These are phyloP conservation scores for Pseudorectes ferrugineus DNA, from an alignment of 2,113 vertebrate genomes.

Conservation along the genomic window DNA sequence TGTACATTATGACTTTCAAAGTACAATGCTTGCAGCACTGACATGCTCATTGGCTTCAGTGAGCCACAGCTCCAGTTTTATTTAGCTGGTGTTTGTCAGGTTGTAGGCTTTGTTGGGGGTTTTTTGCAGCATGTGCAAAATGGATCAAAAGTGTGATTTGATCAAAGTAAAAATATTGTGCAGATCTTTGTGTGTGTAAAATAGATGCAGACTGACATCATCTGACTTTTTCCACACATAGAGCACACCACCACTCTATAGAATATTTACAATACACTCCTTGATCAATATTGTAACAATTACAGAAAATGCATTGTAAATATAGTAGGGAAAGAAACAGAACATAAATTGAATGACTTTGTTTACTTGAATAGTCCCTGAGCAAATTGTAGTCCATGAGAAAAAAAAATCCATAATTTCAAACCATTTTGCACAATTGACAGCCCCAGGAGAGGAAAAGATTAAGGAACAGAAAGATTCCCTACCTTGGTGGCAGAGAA, in stretches of 20 bases:
- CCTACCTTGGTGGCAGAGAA: conserved; percentile 2
- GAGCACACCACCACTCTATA: background rate
- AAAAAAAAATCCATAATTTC: conserved; percentile 52
- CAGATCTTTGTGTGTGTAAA: background rate
- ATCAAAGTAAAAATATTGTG: background rate
- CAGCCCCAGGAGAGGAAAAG: conserved; percentile 46
- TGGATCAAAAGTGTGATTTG: background rate
- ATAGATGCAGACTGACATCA: background rate
- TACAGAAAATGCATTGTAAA: conserved; percentile 34
- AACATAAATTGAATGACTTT: conserved; percentile 47
- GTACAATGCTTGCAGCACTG: background rate
- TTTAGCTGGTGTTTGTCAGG: background rate
- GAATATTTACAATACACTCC: conserved; percentile 11
- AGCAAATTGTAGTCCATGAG: conserved; percentile 44
- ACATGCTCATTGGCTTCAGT: background rate
- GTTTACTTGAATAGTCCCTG: conserved; percentile 50
- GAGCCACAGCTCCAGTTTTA: background rate
- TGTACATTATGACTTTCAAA: background rate
- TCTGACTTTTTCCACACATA: background rate
- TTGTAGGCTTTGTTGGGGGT: rapidly evolving
- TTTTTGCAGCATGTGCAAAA: background rate
- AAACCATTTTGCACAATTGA: conserved; percentile 54
- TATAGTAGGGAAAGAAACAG: conserved; percentile 6
- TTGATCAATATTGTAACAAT: conserved; percentile 47
- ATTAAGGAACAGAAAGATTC: conserved; percentile 44